A percentile compares a stretch with the other conserved stretches of the same genome.
Evolutionary conservation across 2,888 invertebrate species (phyloP).

Genomic region (Metallyticus violacea): DNA sequence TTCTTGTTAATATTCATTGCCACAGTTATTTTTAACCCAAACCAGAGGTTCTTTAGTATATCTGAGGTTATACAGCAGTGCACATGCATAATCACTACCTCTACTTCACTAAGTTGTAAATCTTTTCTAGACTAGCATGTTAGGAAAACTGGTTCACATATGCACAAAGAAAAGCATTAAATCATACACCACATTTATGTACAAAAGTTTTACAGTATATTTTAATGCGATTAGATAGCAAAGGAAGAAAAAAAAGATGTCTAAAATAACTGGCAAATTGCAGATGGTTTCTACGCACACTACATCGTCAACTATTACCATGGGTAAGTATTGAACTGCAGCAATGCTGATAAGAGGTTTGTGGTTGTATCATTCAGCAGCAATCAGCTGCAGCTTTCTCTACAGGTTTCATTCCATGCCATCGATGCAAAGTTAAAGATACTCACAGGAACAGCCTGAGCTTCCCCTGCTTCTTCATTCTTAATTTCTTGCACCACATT

Average conservation of each 20-base stretch:
- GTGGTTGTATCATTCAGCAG: background rate
- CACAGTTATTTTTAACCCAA: background rate
- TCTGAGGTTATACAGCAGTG: background rate
- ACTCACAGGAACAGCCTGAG: conserved; percentile 1
- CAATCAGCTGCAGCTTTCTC: background rate
- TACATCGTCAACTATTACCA: background rate
- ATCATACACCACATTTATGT: background rate
- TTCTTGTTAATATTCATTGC: background rate
- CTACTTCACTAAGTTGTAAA: background rate
- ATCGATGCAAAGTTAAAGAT: conserved; percentile 37
- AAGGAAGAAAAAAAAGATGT: background rate
- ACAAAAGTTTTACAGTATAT: background rate
- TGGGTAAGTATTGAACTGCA: background rate
- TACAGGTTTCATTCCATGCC: conserved; percentile 44
- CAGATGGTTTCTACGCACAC: background rate
- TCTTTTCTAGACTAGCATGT: background rate
- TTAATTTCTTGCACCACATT: background rate
- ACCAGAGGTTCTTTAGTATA: background rate
- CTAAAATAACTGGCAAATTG: background rate
- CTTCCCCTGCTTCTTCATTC: background rate
- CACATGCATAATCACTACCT: background rate
- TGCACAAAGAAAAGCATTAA: background rate
- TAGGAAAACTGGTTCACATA: background rate
- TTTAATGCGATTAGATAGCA: background rate
- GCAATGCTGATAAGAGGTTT: background rate